These are phyloP conservation scores for Tadarida brasiliensis DNA, from an alignment of 2,797 vertebrate genomes.

Conservation along the genomic window DNA sequence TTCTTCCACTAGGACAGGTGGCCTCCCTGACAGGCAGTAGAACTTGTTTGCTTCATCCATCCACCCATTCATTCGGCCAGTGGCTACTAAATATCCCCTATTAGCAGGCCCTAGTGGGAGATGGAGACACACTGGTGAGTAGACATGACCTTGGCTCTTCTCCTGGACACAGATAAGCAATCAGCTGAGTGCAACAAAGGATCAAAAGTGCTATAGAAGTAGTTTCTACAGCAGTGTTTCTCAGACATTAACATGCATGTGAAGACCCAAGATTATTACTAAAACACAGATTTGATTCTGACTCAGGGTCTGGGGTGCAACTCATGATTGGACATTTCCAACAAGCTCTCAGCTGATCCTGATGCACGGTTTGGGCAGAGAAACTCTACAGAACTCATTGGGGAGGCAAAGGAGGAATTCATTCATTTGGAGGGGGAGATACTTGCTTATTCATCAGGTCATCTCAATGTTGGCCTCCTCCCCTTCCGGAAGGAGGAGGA, in stretches of 20 bases:
- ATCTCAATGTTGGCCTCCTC: not conserved
- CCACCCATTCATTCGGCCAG: not conserved
- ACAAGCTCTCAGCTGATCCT: not conserved
- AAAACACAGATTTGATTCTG: not conserved
- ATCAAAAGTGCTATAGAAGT: not conserved
- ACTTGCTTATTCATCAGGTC: not conserved
- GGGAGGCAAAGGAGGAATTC: not conserved
- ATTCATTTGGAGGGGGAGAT: not conserved
- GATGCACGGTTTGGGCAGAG: not conserved
- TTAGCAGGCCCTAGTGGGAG: not conserved
- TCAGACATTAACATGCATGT: not conserved
- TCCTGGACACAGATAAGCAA: not conserved
- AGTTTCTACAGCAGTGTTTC: not conserved
- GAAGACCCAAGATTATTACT: not conserved
- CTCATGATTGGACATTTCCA: not conserved
- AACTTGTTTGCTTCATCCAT: not conserved
- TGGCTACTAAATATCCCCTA: not conserved
- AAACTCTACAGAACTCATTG: not conserved
- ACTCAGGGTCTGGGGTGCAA: not conserved
- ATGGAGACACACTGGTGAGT: not conserved
- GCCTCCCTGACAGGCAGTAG: not conserved
- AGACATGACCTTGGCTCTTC: not conserved
- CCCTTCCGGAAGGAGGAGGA: not conserved
- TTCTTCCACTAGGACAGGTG: not conserved
- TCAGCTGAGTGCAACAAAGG: not conserved